Evolutionary conservation across 2,113 vertebrate genomes (phyloP).

Genomic region (Gallinago undulata): DNA sequence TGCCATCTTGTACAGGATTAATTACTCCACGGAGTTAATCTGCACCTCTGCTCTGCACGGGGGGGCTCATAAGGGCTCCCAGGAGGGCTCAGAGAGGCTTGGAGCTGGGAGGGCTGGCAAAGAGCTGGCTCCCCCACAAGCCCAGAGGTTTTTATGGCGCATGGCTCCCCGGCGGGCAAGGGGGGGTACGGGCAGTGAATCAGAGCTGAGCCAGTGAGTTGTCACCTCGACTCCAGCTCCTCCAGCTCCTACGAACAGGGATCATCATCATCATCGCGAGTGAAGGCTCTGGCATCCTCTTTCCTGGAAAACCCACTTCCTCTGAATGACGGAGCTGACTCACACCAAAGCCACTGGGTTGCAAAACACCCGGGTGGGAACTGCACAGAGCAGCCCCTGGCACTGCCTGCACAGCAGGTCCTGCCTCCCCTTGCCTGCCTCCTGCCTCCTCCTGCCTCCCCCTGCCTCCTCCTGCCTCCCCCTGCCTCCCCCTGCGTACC

Average conservation of each 20-base stretch:
- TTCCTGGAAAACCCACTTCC: not conserved
- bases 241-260: rapidly evolving
- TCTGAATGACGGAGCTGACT: not conserved
- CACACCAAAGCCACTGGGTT: rapidly evolving
- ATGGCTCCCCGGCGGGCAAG: not conserved
- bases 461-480: not conserved
- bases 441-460: not conserved
- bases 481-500: not conserved
- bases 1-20: not conserved
- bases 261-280: not conserved
- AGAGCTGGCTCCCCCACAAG: not conserved
- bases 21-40: rapidly evolving
- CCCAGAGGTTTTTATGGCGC: not conserved
- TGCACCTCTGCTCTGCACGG: not conserved
- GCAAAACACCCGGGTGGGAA: not conserved
- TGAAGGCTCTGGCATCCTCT: not conserved
- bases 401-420: not conserved
- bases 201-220: not conserved
- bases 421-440: not conserved
- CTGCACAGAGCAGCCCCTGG: not conserved
- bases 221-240: not conserved
- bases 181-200: not conserved
- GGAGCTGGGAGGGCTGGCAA: rapidly evolving
- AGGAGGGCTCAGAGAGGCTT: not conserved
- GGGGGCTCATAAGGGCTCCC: not conserved